A percentile compares a stretch with the other conserved stretches of the same genome.
phyloP scores from a whole-genome alignment of 1,140 invertebrate species.

The Hirudo medicinalis region DNA sequence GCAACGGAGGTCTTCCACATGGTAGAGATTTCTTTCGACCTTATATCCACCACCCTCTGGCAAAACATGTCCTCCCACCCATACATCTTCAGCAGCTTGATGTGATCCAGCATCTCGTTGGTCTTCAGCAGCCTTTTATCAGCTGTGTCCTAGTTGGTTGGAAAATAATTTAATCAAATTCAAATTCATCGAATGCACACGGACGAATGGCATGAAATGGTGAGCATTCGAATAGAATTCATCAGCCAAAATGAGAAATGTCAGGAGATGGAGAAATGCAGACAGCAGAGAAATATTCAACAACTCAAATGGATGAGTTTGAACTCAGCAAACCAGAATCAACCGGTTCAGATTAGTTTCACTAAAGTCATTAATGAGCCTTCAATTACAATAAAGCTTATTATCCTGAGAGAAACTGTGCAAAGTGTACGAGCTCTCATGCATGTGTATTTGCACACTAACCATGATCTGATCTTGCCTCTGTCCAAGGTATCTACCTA shows the following conservation, averaged over 20 bases:
- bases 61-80: slow-evolving; percentile 66
- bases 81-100: slow-evolving; percentile 64
- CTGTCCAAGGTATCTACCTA: slow-evolving; percentile 33
- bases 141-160: slow-evolving; percentile 26
- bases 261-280: too few relatives aligned
- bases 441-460: slow-evolving; percentile 28
- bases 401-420: neutral
- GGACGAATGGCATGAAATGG: too few relatives aligned
- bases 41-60: slow-evolving; percentile 50
- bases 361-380: too few relatives aligned
- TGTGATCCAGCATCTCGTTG: slow-evolving; percentile 65
- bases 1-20: slow-evolving; percentile 60
- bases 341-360: too few relatives aligned
- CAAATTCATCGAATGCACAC: too few relatives aligned
- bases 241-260: too few relatives aligned
- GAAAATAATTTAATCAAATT: too few relatives aligned
- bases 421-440: neutral
- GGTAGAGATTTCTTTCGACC: slow-evolving; percentile 57
- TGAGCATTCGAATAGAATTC: too few relatives aligned
- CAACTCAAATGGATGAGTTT: too few relatives aligned
- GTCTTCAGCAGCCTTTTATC: slow-evolving; percentile 61
- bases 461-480: slow-evolving; percentile 48
- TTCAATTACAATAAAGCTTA: neutral
- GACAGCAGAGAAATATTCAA: too few relatives aligned
- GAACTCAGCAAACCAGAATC: too few relatives aligned